Evolutionary conservation across 2,888 invertebrate genomes (phyloP), one percentile per base, ranked within the genome.

Genomic region (Deilephila porcellus): DNA sequence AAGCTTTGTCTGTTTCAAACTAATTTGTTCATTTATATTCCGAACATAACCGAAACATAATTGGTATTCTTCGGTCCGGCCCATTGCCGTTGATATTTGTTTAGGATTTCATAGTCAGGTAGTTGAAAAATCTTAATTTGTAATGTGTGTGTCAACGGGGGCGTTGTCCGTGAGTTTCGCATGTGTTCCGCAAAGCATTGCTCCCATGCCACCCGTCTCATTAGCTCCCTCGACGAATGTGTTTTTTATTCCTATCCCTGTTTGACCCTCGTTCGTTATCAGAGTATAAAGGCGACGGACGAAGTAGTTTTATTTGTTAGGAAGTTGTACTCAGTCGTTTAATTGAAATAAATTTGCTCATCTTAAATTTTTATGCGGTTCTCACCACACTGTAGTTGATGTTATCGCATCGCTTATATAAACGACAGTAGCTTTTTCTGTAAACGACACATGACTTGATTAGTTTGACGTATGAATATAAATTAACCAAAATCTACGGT

Each of bases 221-320:
- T 91, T 90, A 89, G 85, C 85, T 86, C 88, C 89, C 87, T 87
- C 82, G 79, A 85, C 85, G 76, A 86, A 83, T 85, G 78, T 80
- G 78, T 85, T 86, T 85, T 90, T 92, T 91, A 85, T 83, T 91
- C 84, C 79, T 85, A 81, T 85, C 86, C 77, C 80, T 81, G 84
- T 88, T 88, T 87, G 85, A 87, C 89, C 88, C 89, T 89, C 82
- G 85, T 84, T 86, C 82, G 80, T 85, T 88, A 88, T 88, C 83
- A 84, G 81, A 83, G 83, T 84, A 85, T 85, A 84, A 85, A 85
- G 85, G 84, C 82, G 80, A 85, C 84, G 86, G 86, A 88, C 85
- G 84, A 83, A 80, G 74, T 85, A 81, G 84, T 86, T 88, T 87
- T 87, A 84, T 90, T 90, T 84, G 83, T 83, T 75, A 84, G 86